These are phyloP conservation scores for Drosophila kanapiae DNA, from an alignment of 1,140 invertebrate species.

Conservation along the genomic window DNA sequence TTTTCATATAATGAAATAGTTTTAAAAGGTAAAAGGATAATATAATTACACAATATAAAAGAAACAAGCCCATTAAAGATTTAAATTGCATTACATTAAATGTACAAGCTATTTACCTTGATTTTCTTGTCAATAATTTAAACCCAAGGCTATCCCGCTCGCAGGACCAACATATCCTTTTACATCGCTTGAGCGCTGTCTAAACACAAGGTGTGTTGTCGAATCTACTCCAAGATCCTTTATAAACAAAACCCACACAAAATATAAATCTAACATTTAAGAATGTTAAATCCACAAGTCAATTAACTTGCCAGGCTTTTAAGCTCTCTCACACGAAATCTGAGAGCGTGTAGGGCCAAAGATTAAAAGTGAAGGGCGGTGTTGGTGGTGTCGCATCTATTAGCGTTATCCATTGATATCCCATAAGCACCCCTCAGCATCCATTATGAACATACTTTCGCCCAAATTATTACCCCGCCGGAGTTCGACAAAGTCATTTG, in stretches of 20 bases:
- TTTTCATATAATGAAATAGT: too few species aligned
- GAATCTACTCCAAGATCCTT: too few species aligned
- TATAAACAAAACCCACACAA: background rate
- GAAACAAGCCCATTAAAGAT: too few species aligned
- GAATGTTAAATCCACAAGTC: constrained; percentile 6
- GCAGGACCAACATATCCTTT: too few species aligned
- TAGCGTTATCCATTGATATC: constrained; percentile 45
- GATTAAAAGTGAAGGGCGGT: constrained; percentile 25
- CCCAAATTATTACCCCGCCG: constrained; percentile 39
- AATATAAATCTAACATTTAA: background rate
- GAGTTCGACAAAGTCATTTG: constrained; percentile 56
- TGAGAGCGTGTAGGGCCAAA: constrained; percentile 8
- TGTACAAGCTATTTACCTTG: too few species aligned
- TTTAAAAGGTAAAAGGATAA: too few species aligned
- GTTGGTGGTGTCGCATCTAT: constrained; percentile 35
- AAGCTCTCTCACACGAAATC: background rate
- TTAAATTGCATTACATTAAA: too few species aligned
- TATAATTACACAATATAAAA: too few species aligned
- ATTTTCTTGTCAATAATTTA: too few species aligned
- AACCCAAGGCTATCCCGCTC: too few species aligned
- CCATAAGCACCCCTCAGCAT: constrained; percentile 29
- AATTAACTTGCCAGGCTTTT: background rate
- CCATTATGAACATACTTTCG: constrained; percentile 44
- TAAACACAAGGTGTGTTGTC: too few species aligned
- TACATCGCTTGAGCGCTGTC: too few species aligned